A percentile compares a stretch with the other conserved stretches of the same genome.
These are phyloP conservation scores for Pasiphila rectangulata DNA, from an alignment of 2,888 invertebrate species.

Conservation along the genomic window DNA sequence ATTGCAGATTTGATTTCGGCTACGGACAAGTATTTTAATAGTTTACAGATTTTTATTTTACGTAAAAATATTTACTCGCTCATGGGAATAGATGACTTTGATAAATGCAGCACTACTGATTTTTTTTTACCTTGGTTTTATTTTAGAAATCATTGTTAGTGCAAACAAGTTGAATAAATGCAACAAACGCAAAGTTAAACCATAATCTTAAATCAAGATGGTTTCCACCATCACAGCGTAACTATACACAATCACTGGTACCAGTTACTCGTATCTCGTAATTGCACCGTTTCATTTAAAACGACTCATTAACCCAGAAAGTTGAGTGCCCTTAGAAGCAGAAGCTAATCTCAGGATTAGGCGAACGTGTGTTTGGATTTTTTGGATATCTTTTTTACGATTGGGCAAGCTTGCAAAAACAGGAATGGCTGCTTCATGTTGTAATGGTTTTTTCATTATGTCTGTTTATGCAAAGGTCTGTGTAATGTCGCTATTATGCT, in stretches of 20 bases:
- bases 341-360: slow-evolving; percentile 29
- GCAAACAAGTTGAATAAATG: too few relatives aligned
- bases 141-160: too few relatives aligned
- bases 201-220: slow-evolving; percentile 7
- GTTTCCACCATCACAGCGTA: slow-evolving; percentile 13
- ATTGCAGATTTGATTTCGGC: too few relatives aligned
- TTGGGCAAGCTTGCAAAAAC: slow-evolving; percentile 28
- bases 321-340: slow-evolving; percentile 25
- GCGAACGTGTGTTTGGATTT: slow-evolving; percentile 30
- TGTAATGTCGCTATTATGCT: neutral
- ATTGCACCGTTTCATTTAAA: slow-evolving; percentile 25
- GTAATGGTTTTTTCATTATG: slow-evolving; percentile 8
- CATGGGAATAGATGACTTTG: too few relatives aligned
- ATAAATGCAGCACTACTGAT: too few relatives aligned
- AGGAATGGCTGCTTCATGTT: slow-evolving; percentile 17
- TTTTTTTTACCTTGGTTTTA: too few relatives aligned
- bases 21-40: too few relatives aligned
- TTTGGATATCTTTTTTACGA: slow-evolving; percentile 24
- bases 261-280: slow-evolving; percentile 24
- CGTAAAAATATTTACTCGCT: too few relatives aligned
- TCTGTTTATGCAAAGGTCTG: neutral
- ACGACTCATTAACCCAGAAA: slow-evolving; percentile 35
- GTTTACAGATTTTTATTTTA: too few relatives aligned
- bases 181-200: too few relatives aligned
- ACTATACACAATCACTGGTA: slow-evolving; percentile 20